Evolutionary conservation across 2,113 vertebrate species (phyloP).

Genomic region (Zonotrichia leucophrys): DNA sequence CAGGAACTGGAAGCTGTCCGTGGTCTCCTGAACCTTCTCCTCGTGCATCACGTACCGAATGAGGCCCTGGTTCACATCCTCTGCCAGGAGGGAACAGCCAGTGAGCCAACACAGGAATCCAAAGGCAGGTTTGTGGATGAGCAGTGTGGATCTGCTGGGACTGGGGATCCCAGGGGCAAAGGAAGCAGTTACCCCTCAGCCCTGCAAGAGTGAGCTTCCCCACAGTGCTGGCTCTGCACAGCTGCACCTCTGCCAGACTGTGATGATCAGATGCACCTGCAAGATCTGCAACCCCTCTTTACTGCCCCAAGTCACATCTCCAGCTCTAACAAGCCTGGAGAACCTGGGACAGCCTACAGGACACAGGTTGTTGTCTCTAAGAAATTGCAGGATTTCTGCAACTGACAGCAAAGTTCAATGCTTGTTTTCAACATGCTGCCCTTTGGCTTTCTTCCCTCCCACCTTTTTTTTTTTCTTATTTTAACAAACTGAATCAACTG

Average conservation of each 20-base stretch:
- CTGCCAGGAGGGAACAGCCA: conserved; percentile 62
- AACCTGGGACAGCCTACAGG: not conserved
- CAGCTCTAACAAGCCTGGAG: not conserved
- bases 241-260: not conserved
- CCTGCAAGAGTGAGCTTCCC: not conserved
- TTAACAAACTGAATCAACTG: not conserved
- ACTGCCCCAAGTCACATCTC: not conserved
- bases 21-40: conserved; percentile 81
- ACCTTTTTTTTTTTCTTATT: too few relatives aligned
- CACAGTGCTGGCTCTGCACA: not conserved
- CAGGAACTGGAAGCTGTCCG: conserved; percentile 92
- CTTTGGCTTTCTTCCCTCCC: not conserved
- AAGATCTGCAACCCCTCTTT: not conserved
- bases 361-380: not conserved
- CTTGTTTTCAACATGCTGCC: not conserved
- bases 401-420: not conserved
- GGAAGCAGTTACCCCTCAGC: not conserved
- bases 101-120: not conserved
- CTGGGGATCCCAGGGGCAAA: rapidly evolving
- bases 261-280: not conserved
- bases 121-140: rapidly evolving
- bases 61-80: conserved; percentile 92
- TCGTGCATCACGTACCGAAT: conserved; percentile 85
- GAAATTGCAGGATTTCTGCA: not conserved
- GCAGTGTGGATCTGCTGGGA: rapidly evolving